phyloP scores from a whole-genome alignment of 2,888 invertebrate species.

The Formica aserva region DNA sequence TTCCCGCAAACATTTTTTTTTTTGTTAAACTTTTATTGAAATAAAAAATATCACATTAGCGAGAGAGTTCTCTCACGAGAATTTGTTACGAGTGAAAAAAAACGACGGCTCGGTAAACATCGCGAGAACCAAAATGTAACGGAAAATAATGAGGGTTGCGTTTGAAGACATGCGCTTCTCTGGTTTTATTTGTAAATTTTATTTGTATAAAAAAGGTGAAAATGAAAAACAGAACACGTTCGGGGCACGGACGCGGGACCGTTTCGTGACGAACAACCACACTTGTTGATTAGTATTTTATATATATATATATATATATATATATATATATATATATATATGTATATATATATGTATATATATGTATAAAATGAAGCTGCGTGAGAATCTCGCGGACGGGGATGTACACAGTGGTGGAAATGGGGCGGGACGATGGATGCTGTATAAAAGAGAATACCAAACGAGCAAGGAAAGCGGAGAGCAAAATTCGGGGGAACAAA shows the following conservation, averaged over 20 bases:
- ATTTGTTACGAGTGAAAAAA: background rate
- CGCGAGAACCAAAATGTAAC: slow-evolving; percentile 39
- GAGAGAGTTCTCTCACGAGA: background rate
- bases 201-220: slow-evolving; percentile 81
- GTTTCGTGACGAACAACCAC: slow-evolving; percentile 74
- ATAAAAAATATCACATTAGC: background rate
- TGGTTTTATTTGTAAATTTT: slow-evolving; percentile 79
- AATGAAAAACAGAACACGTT: slow-evolving; percentile 81
- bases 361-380: slow-evolving; percentile 3
- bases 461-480: background rate
- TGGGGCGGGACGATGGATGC: slow-evolving; percentile 17
- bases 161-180: slow-evolving; percentile 66
- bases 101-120: slow-evolving; percentile 39
- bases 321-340: background rate
- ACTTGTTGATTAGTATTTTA: slow-evolving; percentile 67
- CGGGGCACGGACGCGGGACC: slow-evolving; percentile 74
- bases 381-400: background rate
- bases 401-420: slow-evolving; percentile 25
- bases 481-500: slow-evolving; percentile 9
- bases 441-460: slow-evolving; percentile 21
- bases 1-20: background rate
- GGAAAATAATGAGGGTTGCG: slow-evolving; percentile 63
- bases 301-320: background rate
- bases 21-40: background rate
- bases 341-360: slow-evolving; percentile 42